These are phyloP conservation scores for Littorina saxatilis DNA, from an alignment of 1,140 invertebrate genomes.

Conservation along the genomic window DNA sequence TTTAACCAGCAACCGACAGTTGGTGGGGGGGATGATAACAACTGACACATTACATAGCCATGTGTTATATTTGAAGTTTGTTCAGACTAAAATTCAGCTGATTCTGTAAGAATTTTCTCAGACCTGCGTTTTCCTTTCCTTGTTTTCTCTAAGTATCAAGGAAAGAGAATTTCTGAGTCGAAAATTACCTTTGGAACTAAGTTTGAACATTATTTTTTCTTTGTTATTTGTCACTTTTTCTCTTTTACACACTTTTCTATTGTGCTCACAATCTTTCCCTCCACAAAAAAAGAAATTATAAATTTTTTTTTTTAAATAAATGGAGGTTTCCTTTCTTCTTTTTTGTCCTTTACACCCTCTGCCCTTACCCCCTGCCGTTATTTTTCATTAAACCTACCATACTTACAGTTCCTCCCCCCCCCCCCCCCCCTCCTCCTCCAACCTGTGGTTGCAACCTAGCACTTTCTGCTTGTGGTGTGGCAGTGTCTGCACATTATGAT, in stretches of 20 bases:
- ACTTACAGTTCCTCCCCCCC: too few relatives aligned
- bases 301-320: background rate
- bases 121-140: background rate
- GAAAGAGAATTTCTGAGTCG: too few relatives aligned
- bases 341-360: background rate
- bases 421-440: background rate
- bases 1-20: background rate
- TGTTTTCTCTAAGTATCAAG: too few relatives aligned
- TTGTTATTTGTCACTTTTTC: too few relatives aligned
- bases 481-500: slow-evolving; percentile 18
- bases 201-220: background rate
- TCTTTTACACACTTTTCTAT: background rate
- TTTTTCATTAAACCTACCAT: background rate
- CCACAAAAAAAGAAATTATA: too few relatives aligned
- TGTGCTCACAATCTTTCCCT: too few relatives aligned
- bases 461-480: slow-evolving; percentile 23
- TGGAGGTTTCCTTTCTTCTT: background rate
- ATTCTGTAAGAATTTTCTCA: background rate
- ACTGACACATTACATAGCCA: too few relatives aligned
- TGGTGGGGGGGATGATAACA: background rate
- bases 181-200: background rate
- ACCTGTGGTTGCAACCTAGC: background rate
- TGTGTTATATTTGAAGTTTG: too few relatives aligned
- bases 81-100: too few relatives aligned
- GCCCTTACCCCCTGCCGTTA: too few relatives aligned